Percentiles rank a stretch among this genome's conserved stretches.
Evolutionary conservation across 2,888 invertebrate genomes (phyloP).

Genomic region (Thysanoteuthis rhombus): DNA sequence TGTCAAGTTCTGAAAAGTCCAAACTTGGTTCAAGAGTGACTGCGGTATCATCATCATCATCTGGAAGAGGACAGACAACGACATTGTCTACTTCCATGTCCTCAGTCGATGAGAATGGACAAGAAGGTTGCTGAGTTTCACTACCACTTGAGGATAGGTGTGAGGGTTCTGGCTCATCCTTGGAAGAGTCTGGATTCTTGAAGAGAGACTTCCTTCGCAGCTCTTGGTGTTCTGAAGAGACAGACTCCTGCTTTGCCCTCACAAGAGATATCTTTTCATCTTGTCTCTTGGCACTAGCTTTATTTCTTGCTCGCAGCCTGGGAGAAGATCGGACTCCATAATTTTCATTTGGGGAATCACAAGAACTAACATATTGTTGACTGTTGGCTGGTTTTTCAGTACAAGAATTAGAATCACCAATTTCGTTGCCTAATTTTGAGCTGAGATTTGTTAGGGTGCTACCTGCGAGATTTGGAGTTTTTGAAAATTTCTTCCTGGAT

Average conservation of each 20-base stretch:
- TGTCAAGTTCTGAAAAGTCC: background rate
- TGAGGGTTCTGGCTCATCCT: background rate
- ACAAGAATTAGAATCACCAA: background rate
- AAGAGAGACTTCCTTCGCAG: background rate
- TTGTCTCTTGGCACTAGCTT: background rate
- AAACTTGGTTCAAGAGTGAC: background rate
- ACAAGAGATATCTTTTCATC: background rate
- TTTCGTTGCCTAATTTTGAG: background rate
- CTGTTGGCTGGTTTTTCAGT: background rate
- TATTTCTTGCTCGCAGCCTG: background rate
- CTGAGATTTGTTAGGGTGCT: background rate
- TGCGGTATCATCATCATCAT: background rate
- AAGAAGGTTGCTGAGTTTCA: background rate
- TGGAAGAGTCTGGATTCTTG: background rate
- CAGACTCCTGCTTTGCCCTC: background rate
- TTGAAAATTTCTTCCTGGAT: background rate
- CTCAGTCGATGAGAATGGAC: background rate
- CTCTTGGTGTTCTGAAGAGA: background rate
- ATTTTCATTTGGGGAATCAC: background rate
- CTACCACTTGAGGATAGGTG: background rate
- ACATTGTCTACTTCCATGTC: background rate
- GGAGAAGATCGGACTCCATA: background rate
- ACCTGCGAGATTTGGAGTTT: background rate
- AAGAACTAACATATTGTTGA: background rate
- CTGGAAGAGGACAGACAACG: background rate